These are phyloP conservation scores for Oncorhynchus keta DNA, from an alignment of 2,113 vertebrate species.

Conservation along the genomic window DNA sequence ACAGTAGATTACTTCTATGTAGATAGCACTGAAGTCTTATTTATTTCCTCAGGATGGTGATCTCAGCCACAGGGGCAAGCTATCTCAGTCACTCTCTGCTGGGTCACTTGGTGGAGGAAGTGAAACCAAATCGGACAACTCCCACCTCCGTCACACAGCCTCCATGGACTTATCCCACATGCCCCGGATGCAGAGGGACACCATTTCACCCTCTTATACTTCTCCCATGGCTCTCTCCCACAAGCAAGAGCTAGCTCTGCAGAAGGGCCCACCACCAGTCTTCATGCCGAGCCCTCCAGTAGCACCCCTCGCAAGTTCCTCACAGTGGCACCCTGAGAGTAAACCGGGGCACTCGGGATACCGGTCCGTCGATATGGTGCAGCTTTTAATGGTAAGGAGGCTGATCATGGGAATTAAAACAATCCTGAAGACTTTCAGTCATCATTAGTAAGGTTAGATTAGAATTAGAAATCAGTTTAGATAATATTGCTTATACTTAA, in stretches of 20 bases:
- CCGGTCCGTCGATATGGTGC: slow-evolving; percentile 91
- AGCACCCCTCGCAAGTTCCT: slow-evolving; percentile 60
- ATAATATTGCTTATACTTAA: slow-evolving; percentile 5
- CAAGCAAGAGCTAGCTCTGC: slow-evolving; percentile 82
- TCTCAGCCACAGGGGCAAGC: slow-evolving; percentile 81
- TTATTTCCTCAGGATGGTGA: slow-evolving; percentile 82
- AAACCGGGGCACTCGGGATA: slow-evolving; percentile 83
- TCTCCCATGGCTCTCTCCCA: slow-evolving; percentile 81
- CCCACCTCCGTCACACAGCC: slow-evolving; percentile 77
- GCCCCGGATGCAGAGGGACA: slow-evolving; percentile 78
- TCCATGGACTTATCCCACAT: slow-evolving; percentile 82
- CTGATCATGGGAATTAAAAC: neutral
- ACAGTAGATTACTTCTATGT: neutral
- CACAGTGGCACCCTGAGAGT: slow-evolving; percentile 71
- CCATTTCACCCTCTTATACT: slow-evolving; percentile 83
- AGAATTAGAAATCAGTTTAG: neutral
- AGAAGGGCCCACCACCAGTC: slow-evolving; percentile 73
- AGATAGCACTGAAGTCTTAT: neutral
- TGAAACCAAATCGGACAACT: slow-evolving; percentile 84
- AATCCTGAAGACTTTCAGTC: neutral
- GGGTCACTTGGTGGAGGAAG: slow-evolving; percentile 56
- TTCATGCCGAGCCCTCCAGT: slow-evolving; percentile 73
- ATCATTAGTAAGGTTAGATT: neutral
- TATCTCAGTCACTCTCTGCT: slow-evolving; percentile 76
- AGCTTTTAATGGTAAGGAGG: slow-evolving; percentile 86